phyloP scores from a whole-genome alignment of 2,888 invertebrate species.

The Drosophila antonietae region DNA sequence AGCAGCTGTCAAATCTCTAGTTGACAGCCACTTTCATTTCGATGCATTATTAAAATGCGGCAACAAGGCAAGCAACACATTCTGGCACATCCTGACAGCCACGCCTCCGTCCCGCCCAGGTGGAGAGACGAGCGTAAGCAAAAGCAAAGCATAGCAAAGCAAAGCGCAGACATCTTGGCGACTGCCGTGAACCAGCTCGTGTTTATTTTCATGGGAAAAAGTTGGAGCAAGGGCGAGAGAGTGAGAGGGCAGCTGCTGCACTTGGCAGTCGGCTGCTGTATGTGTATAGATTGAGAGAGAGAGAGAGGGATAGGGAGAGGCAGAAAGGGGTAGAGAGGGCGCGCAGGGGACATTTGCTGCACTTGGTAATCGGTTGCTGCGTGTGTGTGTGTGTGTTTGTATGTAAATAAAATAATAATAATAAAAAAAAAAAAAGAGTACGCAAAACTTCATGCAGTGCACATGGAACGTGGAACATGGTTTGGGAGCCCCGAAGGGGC shows the following conservation, averaged over 20 bases:
- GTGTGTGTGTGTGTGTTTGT: conserved; percentile 66
- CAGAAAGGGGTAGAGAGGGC: background rate
- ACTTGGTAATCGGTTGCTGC: conserved; percentile 62
- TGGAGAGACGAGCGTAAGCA: conserved; percentile 37
- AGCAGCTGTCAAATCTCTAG: conserved; percentile 79
- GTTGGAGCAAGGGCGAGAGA: conserved; percentile 41
- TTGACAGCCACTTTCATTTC: conserved; percentile 80
- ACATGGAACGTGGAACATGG: conserved; percentile 10
- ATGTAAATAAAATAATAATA: conserved; percentile 75
- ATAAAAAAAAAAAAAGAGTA: conserved; percentile 51
- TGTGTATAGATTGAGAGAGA: conserved; percentile 17
- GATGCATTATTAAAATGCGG: conserved; percentile 80
- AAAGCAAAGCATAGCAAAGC: conserved; percentile 39
- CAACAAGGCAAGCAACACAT: conserved; percentile 64
- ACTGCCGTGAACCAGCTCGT: conserved; percentile 64
- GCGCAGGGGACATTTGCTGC: conserved; percentile 43
- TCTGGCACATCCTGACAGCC: conserved; percentile 62
- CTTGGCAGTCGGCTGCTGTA: conserved; percentile 57
- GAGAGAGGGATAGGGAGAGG: background rate
- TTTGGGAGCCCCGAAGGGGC: background rate
- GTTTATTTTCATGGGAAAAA: conserved; percentile 79
- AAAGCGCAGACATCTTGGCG: conserved; percentile 75
- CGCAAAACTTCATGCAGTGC: conserved; percentile 80
- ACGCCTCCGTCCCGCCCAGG: conserved; percentile 40
- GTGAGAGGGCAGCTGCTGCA: conserved; percentile 46